Evolutionary conservation across 1,140 invertebrate genomes (phyloP).

Genomic region (Pseudomyrmex concolor): DNA sequence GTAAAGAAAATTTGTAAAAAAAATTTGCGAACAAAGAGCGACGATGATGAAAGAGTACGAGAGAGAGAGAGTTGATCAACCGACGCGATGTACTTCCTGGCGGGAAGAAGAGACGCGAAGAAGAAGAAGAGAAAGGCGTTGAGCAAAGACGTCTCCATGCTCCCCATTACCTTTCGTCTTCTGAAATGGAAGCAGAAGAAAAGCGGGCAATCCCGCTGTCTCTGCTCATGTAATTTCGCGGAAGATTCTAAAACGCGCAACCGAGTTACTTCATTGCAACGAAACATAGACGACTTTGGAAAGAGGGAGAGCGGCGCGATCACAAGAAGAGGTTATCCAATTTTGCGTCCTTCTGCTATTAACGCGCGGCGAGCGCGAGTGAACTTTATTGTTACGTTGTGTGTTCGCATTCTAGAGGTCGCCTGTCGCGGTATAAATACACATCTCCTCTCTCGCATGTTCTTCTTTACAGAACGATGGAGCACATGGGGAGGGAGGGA

Average conservation of each 20-base stretch:
- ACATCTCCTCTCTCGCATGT: constrained; percentile 18
- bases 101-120: background rate
- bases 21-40: background rate
- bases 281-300: constrained; percentile 7
- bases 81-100: background rate
- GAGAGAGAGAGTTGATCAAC: background rate
- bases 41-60: background rate
- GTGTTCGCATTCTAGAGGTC: background rate
- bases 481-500: background rate
- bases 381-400: constrained; percentile 9
- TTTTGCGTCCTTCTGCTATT: background rate
- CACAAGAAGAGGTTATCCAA: background rate
- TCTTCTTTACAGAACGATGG: constrained; percentile 2
- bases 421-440: background rate
- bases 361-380: background rate
- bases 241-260: background rate
- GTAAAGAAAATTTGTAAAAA: background rate
- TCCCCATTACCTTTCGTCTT: constrained; percentile 24
- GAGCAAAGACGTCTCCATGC: background rate
- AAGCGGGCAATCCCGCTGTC: background rate
- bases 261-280: constrained; percentile 9
- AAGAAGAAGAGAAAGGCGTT: background rate
- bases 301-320: background rate
- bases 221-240: background rate
- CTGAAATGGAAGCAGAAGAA: background rate